These are phyloP conservation scores for Tamandua tetradactyla DNA, from an alignment of 2,797 vertebrate species.

Conservation along the genomic window DNA sequence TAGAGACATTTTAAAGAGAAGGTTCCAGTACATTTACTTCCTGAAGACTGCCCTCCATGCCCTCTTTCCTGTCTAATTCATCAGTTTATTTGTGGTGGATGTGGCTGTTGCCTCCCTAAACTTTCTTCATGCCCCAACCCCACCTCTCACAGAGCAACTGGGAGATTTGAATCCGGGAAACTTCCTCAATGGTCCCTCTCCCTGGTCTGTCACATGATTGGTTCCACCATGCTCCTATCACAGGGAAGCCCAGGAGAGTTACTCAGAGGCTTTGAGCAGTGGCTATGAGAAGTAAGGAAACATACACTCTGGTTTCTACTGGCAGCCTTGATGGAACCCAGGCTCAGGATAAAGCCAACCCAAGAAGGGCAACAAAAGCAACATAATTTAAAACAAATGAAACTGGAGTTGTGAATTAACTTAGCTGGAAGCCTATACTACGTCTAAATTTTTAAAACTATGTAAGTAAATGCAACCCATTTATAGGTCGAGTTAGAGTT, in stretches of 20 bases:
- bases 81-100: background rate
- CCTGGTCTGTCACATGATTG: background rate
- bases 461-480: background rate
- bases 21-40: background rate
- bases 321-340: background rate
- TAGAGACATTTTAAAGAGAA: background rate
- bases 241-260: background rate
- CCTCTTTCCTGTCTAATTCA: background rate
- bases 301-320: background rate
- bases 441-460: background rate
- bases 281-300: background rate
- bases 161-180: background rate
- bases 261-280: background rate
- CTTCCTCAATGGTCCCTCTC: background rate
- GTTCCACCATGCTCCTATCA: background rate
- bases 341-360: background rate
- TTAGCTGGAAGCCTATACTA: background rate
- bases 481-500: background rate
- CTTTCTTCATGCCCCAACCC: no score
- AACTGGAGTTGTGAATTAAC: background rate
- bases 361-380: background rate
- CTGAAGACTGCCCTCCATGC: background rate
- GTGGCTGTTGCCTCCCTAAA: no score
- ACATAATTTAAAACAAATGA: background rate
- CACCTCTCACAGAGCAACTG: background rate